phyloP scores from a whole-genome alignment of 2,888 invertebrate genomes.

The Hyalella azteca region DNA sequence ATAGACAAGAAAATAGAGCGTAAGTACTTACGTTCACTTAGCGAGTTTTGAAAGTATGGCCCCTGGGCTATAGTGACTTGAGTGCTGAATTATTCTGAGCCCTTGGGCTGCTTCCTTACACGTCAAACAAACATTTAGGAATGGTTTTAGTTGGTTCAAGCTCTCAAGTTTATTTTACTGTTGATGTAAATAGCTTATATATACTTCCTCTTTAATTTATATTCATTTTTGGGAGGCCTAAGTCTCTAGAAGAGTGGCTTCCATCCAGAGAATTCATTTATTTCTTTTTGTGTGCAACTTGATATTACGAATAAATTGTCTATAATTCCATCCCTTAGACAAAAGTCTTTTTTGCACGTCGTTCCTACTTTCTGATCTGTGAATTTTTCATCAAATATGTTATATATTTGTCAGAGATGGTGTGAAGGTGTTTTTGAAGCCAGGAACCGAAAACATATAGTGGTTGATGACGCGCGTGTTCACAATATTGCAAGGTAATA shows the following conservation, averaged over 20 bases:
- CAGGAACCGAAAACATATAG: background rate
- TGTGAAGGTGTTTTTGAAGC: background rate
- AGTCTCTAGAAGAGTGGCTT: background rate
- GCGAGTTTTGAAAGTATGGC: too few relatives aligned
- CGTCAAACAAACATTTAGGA: background rate
- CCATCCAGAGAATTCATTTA: background rate
- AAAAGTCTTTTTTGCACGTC: background rate
- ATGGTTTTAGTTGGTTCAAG: background rate
- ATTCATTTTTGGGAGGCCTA: background rate
- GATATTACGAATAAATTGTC: background rate
- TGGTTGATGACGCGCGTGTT: background rate
- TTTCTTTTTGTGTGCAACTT: background rate
- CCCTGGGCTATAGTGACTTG: background rate
- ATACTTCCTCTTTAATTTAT: too few relatives aligned
- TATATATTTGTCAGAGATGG: background rate
- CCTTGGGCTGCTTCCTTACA: background rate
- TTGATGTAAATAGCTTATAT: background rate
- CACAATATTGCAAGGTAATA: background rate
- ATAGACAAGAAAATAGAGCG: too few relatives aligned
- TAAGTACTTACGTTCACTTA: too few relatives aligned
- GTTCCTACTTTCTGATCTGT: background rate
- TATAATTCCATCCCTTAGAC: background rate
- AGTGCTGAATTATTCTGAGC: background rate
- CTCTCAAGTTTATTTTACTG: background rate
- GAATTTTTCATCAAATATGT: background rate